A percentile compares a stretch with the other conserved stretches of the same genome.
phyloP scores from a whole-genome alignment of 2,797 vertebrate genomes.

The Gadopsis marmoratus region DNA sequence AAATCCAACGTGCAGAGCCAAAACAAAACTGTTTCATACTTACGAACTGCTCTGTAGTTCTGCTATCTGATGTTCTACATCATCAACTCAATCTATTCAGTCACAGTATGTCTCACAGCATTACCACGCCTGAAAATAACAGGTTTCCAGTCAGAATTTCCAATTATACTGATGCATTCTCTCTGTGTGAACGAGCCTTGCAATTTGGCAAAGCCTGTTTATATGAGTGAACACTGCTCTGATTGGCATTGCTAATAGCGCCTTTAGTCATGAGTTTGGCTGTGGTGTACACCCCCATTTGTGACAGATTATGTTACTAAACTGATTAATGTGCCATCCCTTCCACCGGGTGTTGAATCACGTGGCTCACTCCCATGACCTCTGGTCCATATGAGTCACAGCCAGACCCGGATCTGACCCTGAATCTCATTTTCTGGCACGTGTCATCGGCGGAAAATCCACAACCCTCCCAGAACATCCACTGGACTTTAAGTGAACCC shows the following conservation, averaged over 20 bases:
- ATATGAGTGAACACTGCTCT: slow-evolving; percentile 58
- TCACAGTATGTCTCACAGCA: slow-evolving; percentile 59
- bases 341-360: slow-evolving; percentile 57
- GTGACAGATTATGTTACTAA: slow-evolving; percentile 72
- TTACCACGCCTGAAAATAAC: slow-evolving; percentile 66
- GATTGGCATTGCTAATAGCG: slow-evolving; percentile 73
- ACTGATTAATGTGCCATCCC: slow-evolving; percentile 68
- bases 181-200: slow-evolving; percentile 52
- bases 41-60: slow-evolving; percentile 30
- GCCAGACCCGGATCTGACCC: slow-evolving; percentile 48
- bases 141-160: slow-evolving; percentile 64
- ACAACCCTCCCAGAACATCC: slow-evolving; percentile 26
- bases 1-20: slow-evolving; percentile 14
- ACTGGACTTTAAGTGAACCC: slow-evolving; percentile 37
- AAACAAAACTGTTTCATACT: slow-evolving; percentile 26
- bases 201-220: slow-evolving; percentile 69
- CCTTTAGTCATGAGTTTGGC: slow-evolving; percentile 67
- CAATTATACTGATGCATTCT: slow-evolving; percentile 69
- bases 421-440: slow-evolving; percentile 45
- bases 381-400: slow-evolving; percentile 56
- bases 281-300: slow-evolving; percentile 49
- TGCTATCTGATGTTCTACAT: slow-evolving; percentile 59
- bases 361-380: slow-evolving; percentile 59
- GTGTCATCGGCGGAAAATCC: slow-evolving; percentile 21
- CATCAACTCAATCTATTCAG: slow-evolving; percentile 64